Evolutionary conservation across 2,797 vertebrate genomes (phyloP), one percentile per base, ranked within the genome.

Genomic region (Natrix natrix): DNA sequence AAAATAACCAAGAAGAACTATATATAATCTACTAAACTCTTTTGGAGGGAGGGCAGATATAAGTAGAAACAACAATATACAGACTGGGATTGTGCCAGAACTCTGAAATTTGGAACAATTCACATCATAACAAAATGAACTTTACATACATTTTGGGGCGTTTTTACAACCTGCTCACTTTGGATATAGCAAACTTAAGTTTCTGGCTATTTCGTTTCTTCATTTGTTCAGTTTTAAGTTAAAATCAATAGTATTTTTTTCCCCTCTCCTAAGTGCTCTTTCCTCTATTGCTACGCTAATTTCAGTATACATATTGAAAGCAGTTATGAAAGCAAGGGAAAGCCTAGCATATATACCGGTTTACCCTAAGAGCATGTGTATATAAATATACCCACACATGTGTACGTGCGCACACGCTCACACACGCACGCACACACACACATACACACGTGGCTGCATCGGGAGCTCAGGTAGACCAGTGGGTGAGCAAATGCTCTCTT

Each of bases 371-470:
- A 83, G 37, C 37, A 11, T 83, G 74, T 83, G 74, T 83, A 83
- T 83, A 48, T 24, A 83, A 83, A 83, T 48, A 83, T 5, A 48
- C 4, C 22, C 8, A 78, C 20, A 43, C 37, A 43, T 0, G 17
- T 12, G 1, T 5, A 11, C n/a, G 14, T 14, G 17, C 24, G 0
- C 32, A 37, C 32, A 37, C 32, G 32, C 32, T 37, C 56, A 17
- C n/a, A 43, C 43, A 43, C 43, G 4, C 56, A 1, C 14, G 0
- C 57, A 2, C 17, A 13, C 20, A 22, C 74, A 43, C 95, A 7
- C 91, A 43, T 55, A 74, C 94, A 26, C 74, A 96, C 96, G 97
- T 24, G 95, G 95, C 96, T 94, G 93, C 92, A 8, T 60, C 94
- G 61, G 96, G 93, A 93, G 93, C 92, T 93, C 61, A 12, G 87